Conservation (phyloP, 1,140 invertebrate species). For the Megathymus violae region DNA sequence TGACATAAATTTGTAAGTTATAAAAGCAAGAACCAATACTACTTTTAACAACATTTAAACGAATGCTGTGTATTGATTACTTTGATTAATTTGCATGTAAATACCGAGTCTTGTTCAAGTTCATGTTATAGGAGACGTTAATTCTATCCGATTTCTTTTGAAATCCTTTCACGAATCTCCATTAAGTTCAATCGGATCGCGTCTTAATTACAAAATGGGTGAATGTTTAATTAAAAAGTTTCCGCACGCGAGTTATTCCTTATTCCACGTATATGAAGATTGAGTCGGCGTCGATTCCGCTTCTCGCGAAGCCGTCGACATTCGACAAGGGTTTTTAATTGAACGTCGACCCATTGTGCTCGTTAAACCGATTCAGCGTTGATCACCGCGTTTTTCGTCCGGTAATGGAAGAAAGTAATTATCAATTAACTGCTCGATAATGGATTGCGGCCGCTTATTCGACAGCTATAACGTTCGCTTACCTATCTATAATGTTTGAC, state of each 20-base stretch:
- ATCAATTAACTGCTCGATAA: slow-evolving; percentile 81
- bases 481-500: slow-evolving; percentile 20
- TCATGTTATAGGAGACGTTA: slow-evolving; percentile 11
- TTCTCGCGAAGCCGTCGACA: slow-evolving; percentile 72
- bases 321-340: slow-evolving; percentile 81
- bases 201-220: slow-evolving; percentile 81
- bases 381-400: slow-evolving; percentile 80
- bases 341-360: slow-evolving; percentile 77
- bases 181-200: slow-evolving; percentile 73
- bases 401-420: slow-evolving; percentile 82
- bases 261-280: slow-evolving; percentile 82
- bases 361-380: slow-evolving; percentile 81
- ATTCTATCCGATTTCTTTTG: slow-evolving; percentile 63
- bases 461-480: slow-evolving; percentile 55
- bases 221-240: slow-evolving; percentile 83
- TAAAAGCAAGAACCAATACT: no score
- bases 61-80: background rate
- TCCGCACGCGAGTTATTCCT: slow-evolving; percentile 79
- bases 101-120: background rate
- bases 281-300: slow-evolving; percentile 74
- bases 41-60: background rate
- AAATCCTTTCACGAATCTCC: slow-evolving; percentile 60
- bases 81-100: background rate
- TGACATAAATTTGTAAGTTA: no score
- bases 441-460: slow-evolving; percentile 77